Evolutionary conservation across 2,797 vertebrate genomes (phyloP).

Genomic region (Galago senegalensis): DNA sequence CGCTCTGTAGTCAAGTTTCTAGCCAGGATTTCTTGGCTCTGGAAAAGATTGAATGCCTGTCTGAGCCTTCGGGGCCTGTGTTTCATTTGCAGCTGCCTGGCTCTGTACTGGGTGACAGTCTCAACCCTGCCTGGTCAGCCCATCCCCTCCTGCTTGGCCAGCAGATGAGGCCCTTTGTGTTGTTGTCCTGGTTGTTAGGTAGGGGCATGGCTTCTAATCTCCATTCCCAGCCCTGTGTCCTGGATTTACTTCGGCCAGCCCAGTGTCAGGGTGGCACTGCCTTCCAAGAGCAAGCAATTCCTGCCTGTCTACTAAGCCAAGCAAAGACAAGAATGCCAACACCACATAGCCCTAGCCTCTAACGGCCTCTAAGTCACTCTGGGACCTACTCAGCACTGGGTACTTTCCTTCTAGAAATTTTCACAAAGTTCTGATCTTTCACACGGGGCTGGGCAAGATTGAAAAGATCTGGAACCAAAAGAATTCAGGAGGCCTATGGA

Average conservation of each 20-base stretch:
- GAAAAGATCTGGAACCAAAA: conserved; percentile 21
- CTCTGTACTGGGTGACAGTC: conserved; percentile 72
- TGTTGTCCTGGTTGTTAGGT: neutral
- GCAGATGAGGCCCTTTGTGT: conserved; percentile 76
- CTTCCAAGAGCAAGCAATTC: neutral
- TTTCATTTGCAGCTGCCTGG: conserved; percentile 81
- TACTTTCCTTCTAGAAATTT: neutral
- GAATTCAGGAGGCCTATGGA: conserved; percentile 28
- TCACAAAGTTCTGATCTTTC: conserved; percentile 68
- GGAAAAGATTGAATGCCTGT: conserved; percentile 77
- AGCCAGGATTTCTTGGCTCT: conserved; percentile 84
- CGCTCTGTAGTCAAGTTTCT: conserved; percentile 70
- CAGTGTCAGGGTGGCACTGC: neutral
- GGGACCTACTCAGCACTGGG: conserved; percentile 63
- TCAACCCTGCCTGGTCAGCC: conserved; percentile 51
- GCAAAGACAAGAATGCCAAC: conserved; percentile 4
- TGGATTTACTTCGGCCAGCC: conserved; percentile 2
- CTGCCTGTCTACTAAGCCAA: neutral
- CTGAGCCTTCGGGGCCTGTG: conserved; percentile 76
- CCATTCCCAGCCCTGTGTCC: neutral
- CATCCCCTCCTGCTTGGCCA: conserved; percentile 38
- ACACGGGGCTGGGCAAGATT: conserved; percentile 36
- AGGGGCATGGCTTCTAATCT: neutral
- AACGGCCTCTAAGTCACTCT: conserved; percentile 14
- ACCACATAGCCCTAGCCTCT: neutral